Conservation (phyloP, 2,113 vertebrate species). For the Mirza zaza region DNA sequence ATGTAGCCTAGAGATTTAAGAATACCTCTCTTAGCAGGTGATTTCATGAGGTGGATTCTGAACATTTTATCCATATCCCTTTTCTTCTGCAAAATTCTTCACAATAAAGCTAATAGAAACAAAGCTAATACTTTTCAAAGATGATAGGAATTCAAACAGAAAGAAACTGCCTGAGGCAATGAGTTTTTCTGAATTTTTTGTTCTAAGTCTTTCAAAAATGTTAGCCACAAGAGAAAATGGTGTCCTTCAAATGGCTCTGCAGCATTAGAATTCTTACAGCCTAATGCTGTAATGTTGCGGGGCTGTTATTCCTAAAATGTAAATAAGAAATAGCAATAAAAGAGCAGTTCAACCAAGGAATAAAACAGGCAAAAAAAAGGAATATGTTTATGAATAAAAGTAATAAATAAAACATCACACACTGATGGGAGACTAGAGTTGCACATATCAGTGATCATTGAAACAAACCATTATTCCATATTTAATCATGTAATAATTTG, state of each 20-base stretch:
- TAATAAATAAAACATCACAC: neutral
- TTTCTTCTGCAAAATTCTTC: conserved; percentile 27
- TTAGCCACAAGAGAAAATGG: conserved; percentile 46
- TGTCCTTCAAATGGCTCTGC: conserved; percentile 45
- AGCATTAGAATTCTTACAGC: neutral
- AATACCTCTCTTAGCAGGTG: neutral
- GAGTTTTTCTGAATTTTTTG: neutral
- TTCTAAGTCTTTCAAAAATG: conserved; percentile 38
- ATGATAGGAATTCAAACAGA: conserved; percentile 44
- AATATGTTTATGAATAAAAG: conserved; percentile 5
- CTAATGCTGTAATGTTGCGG: neutral
- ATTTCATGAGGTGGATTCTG: neutral
- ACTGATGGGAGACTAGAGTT: neutral
- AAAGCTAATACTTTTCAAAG: conserved; percentile 45
- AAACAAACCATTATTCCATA: neutral
- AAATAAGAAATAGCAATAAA: conserved; percentile 26
- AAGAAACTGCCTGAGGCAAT: conserved; percentile 56
- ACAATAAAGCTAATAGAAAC: conserved; percentile 41
- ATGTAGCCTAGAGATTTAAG: conserved; percentile 13
- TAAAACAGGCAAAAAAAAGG: neutral
- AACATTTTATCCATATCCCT: neutral
- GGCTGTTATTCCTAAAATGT: neutral
- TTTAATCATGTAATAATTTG: conserved; percentile 34
- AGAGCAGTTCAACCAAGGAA: neutral
- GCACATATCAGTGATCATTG: neutral